Evolutionary conservation across 2,888 invertebrate species (phyloP).

Genomic region (Dynastes tityus): DNA sequence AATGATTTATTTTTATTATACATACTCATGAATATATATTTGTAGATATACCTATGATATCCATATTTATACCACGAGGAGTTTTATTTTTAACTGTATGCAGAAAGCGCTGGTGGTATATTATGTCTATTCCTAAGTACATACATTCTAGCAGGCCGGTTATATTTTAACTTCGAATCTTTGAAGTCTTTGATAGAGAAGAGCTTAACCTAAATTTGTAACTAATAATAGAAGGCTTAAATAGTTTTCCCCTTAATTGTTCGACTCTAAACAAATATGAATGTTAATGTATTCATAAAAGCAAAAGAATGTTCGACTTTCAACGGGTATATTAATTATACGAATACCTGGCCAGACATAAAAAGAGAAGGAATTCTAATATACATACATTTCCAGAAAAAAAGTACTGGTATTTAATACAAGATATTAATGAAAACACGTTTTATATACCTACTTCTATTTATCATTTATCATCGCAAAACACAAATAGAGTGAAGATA

Average conservation of each 20-base stretch:
- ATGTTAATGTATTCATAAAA: background rate
- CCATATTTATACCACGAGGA: background rate
- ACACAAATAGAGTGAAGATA: too few relatives aligned
- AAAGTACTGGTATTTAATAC: too few relatives aligned
- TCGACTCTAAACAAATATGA: background rate
- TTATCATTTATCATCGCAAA: too few relatives aligned
- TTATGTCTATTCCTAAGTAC: background rate
- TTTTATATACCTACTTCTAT: too few relatives aligned
- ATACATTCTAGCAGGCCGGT: background rate
- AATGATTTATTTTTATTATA: background rate
- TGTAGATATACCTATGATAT: background rate
- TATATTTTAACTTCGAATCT: constrained; percentile 17
- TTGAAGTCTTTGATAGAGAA: constrained; percentile 25
- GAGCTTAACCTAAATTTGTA: constrained; percentile 33
- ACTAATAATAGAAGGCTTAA: constrained; percentile 27
- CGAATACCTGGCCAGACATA: too few relatives aligned
- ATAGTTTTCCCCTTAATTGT: too few relatives aligned
- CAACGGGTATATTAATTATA: too few relatives aligned
- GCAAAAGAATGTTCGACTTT: background rate
- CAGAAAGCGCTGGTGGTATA: background rate
- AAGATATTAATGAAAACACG: too few relatives aligned
- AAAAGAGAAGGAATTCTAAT: too few relatives aligned
- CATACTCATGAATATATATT: background rate
- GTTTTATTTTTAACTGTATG: background rate
- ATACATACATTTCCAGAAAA: too few relatives aligned